Evolutionary conservation across 2,797 vertebrate genomes (phyloP).

Genomic region (Galagoides demidoff): DNA sequence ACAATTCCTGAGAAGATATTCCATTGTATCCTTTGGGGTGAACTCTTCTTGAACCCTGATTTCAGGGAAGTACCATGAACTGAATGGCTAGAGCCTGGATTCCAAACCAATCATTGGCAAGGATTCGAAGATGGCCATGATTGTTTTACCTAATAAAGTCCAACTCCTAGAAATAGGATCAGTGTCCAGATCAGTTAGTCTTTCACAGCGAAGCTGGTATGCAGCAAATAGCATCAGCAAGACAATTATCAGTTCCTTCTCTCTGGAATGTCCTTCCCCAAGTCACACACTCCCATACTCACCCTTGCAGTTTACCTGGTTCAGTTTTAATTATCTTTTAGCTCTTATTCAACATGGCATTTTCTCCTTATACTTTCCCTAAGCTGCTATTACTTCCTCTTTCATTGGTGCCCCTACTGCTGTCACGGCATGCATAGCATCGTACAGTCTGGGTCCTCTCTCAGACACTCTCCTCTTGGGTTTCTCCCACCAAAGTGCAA

Average conservation of each 20-base stretch:
- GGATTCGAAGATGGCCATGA: background rate
- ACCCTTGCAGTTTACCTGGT: background rate
- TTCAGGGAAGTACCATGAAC: background rate
- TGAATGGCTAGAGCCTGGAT: background rate
- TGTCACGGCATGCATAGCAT: too few species aligned
- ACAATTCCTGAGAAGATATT: background rate
- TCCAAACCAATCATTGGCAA: background rate
- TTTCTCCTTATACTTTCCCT: background rate
- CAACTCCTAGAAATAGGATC: background rate
- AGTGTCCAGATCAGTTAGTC: background rate
- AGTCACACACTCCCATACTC: background rate
- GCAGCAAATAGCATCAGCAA: background rate
- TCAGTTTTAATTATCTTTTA: background rate
- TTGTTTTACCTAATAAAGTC: background rate
- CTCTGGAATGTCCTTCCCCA: background rate
- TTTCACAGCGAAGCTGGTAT: background rate
- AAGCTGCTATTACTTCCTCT: background rate
- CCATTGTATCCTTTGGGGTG: background rate
- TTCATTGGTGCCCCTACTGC: background rate
- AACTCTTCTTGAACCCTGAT: background rate
- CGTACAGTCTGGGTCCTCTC: background rate
- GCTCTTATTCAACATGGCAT: background rate
- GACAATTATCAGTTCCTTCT: background rate
- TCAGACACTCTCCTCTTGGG: background rate
- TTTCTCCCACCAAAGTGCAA: background rate